These are phyloP conservation scores for Iselma pallidipennis DNA, from an alignment of 2,888 invertebrate species.

Conservation along the genomic window DNA sequence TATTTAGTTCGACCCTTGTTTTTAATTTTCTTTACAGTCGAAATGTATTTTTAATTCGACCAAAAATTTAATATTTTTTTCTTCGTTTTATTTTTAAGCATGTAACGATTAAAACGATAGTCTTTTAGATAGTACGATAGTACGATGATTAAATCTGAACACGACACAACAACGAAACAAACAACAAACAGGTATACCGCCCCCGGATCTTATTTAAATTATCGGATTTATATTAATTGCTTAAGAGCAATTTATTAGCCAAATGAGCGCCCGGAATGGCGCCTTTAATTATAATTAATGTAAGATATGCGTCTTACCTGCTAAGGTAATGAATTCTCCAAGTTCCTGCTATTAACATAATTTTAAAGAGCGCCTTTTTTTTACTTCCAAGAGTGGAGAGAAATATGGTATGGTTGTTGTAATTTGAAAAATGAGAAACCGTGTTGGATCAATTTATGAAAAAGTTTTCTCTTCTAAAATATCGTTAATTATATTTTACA, in stretches of 20 bases:
- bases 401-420: neutral
- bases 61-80: neutral
- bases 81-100: slow-evolving; percentile 10
- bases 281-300: slow-evolving; percentile 23
- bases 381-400: neutral
- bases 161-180: slow-evolving; percentile 13
- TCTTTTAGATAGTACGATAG: slow-evolving; percentile 6
- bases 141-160: slow-evolving; percentile 15
- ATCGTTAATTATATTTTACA: slow-evolving; percentile 11
- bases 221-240: slow-evolving; percentile 25
- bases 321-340: slow-evolving; percentile 18
- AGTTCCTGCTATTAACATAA: slow-evolving; percentile 20
- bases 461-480: neutral
- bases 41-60: slow-evolving; percentile 19
- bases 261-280: slow-evolving; percentile 20
- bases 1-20: slow-evolving; percentile 6
- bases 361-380: slow-evolving; percentile 19
- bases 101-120: neutral
- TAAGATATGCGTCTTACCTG: slow-evolving; percentile 19
- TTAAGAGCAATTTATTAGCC: slow-evolving; percentile 19
- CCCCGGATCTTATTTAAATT: slow-evolving; percentile 11
- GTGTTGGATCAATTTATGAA: neutral
- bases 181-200: slow-evolving; percentile 3
- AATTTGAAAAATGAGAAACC: neutral
- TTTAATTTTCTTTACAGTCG: slow-evolving; percentile 22